Conservation (phyloP, 2,888 invertebrate genomes). For the Chrysolina americana region DNA sequence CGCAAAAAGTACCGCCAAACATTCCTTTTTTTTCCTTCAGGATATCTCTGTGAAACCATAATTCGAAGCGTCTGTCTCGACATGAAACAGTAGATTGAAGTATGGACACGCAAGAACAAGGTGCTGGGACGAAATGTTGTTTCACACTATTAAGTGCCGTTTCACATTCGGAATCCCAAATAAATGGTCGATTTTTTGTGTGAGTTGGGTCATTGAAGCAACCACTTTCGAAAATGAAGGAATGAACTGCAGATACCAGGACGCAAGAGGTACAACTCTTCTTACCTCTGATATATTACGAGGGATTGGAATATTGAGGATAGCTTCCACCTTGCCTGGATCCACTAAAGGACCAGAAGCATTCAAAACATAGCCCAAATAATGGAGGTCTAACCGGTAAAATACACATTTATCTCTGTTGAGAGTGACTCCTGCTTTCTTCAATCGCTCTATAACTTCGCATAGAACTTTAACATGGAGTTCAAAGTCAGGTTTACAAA, state of each 20-base stretch:
- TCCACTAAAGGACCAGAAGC: conserved; percentile 38
- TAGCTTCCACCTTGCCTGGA: conserved; percentile 46
- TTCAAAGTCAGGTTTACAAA: conserved; percentile 44
- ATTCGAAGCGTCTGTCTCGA: conserved; percentile 19
- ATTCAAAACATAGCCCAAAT: conserved; percentile 48
- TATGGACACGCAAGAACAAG: conserved; percentile 43
- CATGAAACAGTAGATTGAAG: conserved; percentile 35
- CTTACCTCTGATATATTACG: conserved; percentile 43
- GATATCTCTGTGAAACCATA: conserved; percentile 9
- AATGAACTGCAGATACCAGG: conserved; percentile 50
- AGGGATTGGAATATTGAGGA: conserved; percentile 44
- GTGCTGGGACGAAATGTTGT: conserved; percentile 26
- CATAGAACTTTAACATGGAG: conserved; percentile 47
- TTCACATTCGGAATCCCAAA: conserved; percentile 42
- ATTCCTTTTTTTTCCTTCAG: conserved; percentile 22
- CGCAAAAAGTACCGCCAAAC: conserved; percentile 10
- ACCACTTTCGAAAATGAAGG: conserved; percentile 19
- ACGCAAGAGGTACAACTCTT: conserved; percentile 43
- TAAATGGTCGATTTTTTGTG: conserved; percentile 39
- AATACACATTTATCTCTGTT: conserved; percentile 45
- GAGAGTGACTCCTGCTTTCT: conserved; percentile 49
- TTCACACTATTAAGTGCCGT: conserved; percentile 39
- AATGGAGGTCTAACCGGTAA: conserved; percentile 40
- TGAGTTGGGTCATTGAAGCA: conserved; percentile 31
- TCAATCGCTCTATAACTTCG: conserved; percentile 50